Evolutionary conservation across 2,113 vertebrate genomes (phyloP).

Genomic region (Kryptolebias marmoratus): DNA sequence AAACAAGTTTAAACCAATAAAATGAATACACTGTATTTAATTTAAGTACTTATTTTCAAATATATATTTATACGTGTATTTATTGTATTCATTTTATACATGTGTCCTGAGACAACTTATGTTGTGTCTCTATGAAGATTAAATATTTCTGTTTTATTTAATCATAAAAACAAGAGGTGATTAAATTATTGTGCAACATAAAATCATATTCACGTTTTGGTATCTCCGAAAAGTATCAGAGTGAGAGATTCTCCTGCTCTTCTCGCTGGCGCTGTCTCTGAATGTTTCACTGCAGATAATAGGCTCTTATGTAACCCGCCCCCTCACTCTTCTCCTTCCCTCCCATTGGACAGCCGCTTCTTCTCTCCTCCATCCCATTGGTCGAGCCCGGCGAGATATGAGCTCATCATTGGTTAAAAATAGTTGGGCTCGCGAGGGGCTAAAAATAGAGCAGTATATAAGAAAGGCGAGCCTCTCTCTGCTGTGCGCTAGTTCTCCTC

Average conservation of each 20-base stretch:
- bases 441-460: conserved; percentile 85
- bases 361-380: conserved; percentile 62
- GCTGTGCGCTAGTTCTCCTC: conserved; percentile 25
- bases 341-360: conserved; percentile 64
- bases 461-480: conserved; percentile 34
- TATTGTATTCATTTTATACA: no score
- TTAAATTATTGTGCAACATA: not conserved
- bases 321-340: not conserved
- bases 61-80: no score
- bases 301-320: conserved; percentile 47
- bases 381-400: conserved; percentile 57
- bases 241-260: conserved; percentile 18
- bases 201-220: not conserved
- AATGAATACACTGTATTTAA: no score
- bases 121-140: no score
- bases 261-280: not conserved
- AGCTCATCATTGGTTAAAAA: conserved; percentile 84
- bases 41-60: no score
- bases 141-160: no score
- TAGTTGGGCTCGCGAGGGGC: conserved; percentile 69
- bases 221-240: conserved; percentile 18
- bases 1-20: no score
- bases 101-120: no score
- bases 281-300: conserved; percentile 26
- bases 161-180: no score